Conservation (phyloP, 2,113 vertebrate genomes). For the Cephalophus harveyi region DNA sequence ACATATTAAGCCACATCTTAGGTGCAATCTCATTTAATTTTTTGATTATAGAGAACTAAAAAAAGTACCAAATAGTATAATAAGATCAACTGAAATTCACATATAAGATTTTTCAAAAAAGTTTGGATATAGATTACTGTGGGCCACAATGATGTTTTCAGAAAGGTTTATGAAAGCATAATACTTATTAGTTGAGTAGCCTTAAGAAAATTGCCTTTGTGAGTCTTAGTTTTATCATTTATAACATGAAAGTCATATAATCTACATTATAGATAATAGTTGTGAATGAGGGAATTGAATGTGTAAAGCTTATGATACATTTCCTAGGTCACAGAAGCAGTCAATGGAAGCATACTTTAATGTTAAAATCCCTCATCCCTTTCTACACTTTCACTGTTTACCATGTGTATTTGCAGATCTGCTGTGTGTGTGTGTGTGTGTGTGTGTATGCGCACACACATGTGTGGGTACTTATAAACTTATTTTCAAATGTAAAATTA, state of each 20-base stretch:
- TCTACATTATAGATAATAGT: background rate
- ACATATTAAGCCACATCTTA: background rate
- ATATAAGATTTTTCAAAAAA: background rate
- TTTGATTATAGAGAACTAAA: background rate
- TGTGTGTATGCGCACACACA: rapidly evolving
- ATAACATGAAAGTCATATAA: background rate
- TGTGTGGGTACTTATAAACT: background rate
- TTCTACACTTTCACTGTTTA: background rate
- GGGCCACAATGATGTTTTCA: background rate
- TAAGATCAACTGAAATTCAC: background rate
- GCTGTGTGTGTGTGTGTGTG: background rate
- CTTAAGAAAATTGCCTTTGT: background rate
- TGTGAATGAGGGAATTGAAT: background rate
- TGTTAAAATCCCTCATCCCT: background rate
- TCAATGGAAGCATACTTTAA: background rate
- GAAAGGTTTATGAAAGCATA: background rate
- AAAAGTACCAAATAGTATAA: background rate
- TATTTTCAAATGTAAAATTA: background rate
- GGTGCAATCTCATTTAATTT: background rate
- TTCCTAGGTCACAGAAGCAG: background rate
- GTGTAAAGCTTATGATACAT: background rate
- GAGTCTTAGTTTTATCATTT: background rate
- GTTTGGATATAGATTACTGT: background rate
- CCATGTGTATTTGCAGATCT: background rate
- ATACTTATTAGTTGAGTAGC: background rate